phyloP scores from a whole-genome alignment of 2,888 invertebrate species.

The Cyrtodaria siliqua region DNA sequence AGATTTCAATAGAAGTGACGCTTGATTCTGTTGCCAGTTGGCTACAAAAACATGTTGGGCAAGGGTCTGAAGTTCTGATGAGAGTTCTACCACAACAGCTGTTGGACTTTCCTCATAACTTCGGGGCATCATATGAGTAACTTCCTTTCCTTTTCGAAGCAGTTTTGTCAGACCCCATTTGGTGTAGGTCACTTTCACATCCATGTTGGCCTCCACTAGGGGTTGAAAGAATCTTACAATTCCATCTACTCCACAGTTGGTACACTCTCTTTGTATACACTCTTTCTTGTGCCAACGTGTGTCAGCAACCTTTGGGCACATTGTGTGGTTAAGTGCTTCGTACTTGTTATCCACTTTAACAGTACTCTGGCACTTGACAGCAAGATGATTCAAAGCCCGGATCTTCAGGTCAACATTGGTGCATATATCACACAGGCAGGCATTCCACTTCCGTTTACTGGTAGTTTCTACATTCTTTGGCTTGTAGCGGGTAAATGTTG shows the following conservation, averaged over 20 bases:
- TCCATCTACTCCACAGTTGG: background rate
- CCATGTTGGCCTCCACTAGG: background rate
- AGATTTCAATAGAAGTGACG: background rate
- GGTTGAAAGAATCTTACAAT: background rate
- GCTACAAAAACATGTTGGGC: constrained; percentile 11
- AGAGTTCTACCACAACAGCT: background rate
- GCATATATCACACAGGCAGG: constrained; percentile 5
- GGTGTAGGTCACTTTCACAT: background rate
- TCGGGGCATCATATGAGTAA: constrained; percentile 1
- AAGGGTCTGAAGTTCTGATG: background rate
- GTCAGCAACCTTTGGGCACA: background rate
- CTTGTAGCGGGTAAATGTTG: background rate
- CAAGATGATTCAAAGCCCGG: too few relatives aligned
- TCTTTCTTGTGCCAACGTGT: background rate
- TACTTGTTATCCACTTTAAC: constrained; percentile 3
- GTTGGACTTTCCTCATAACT: background rate
- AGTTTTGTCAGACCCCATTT: background rate
- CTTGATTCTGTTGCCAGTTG: constrained; percentile 8
- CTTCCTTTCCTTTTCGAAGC: constrained; percentile 6
- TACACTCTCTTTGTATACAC: constrained; percentile 5
- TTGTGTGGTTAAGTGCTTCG: constrained; percentile 3
- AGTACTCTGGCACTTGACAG: background rate
- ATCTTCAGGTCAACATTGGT: constrained; percentile 5
- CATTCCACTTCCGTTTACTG: constrained; percentile 2
- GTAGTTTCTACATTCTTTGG: constrained; percentile 8